Evolutionary conservation across 2,888 invertebrate genomes (phyloP), one percentile per base, ranked within the genome.

Genomic region (Dromius quadrimaculatus): DNA sequence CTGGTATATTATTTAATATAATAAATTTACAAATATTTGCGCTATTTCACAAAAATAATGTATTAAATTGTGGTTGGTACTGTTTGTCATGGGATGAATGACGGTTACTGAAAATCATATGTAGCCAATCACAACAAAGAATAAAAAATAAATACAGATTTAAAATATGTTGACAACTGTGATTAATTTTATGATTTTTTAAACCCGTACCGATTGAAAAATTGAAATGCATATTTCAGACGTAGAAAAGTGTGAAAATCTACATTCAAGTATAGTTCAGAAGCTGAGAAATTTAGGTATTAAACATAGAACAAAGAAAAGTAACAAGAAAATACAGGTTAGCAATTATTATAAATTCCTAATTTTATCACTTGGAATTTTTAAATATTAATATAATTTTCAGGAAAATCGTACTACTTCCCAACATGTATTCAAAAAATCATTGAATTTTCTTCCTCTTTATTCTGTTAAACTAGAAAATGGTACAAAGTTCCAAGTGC

Each of bases 241-340:
- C 81, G 83, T 87, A 70, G 76, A 83, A 71, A 84, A 85, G 74
- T 85, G 84, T 74, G 87, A 87, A 72, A 85, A 86, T 77, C 82
- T 88, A 15, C 82, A 83, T 66, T 81, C 82, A 70, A 80, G 89
- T 74, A 87, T 92, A 65, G 84, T 89, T 13, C 86, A 86, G 72
- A 89, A 92, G 81, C 82, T 92, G 54, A 88, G 89, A 76, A 87
- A 86, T 77, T 86, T 89, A 61, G 92, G 92, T 38, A 85, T 92
- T 74, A 92, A 92, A 80, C 89, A 88, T 79, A 85, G 90, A 62
- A 81, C 87, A 50, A 92, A 91, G 78, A 91, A 90, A 78, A 83
- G 83, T 65, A 87, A 88, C 80, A 78, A 84, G 74, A 85, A 87
- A 84, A 57, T 80, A 81, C 80, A 81, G 81, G 82, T 82, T 77